Conservation (phyloP, 2,113 vertebrate genomes). For the Halichoeres trimaculatus region DNA sequence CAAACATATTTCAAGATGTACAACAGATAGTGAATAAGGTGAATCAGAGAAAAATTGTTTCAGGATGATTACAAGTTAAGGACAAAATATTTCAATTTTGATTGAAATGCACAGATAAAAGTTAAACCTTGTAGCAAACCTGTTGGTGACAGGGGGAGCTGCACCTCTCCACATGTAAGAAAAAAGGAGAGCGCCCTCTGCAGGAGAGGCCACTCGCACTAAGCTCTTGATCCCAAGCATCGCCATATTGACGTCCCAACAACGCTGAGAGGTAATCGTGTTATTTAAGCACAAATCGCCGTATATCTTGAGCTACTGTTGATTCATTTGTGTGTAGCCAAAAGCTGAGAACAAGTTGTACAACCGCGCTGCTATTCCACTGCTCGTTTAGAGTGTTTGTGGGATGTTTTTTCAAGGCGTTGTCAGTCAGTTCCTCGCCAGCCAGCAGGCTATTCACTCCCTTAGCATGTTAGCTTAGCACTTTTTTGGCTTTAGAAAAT, state of each 20-base stretch:
- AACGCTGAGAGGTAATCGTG: conserved; percentile 80
- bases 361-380: background rate
- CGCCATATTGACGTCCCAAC: conserved; percentile 84
- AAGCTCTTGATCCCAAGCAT: conserved; percentile 80
- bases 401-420: conserved; percentile 79
- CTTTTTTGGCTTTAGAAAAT: conserved; percentile 68
- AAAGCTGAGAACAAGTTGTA: conserved; percentile 9
- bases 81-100: background rate
- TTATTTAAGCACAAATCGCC: conserved; percentile 70
- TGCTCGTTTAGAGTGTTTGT: conserved; percentile 32
- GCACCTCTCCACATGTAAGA: conserved; percentile 20
- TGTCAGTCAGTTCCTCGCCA: conserved; percentile 79
- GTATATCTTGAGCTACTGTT: conserved; percentile 6
- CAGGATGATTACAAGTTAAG: background rate
- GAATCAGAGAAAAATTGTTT: background rate
- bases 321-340: conserved; percentile 1
- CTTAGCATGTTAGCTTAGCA: conserved; percentile 77
- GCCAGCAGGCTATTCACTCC: conserved; percentile 76
- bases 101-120: background rate
- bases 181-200: conserved; percentile 74
- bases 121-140: conserved; percentile 38
- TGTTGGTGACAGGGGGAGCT: conserved; percentile 57
- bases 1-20: background rate
- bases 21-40: background rate
- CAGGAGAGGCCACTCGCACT: conserved; percentile 65